Evolutionary conservation across 2,888 invertebrate species (phyloP), one percentile per base, ranked within the genome.

Genomic region (Graphium colonna): DNA sequence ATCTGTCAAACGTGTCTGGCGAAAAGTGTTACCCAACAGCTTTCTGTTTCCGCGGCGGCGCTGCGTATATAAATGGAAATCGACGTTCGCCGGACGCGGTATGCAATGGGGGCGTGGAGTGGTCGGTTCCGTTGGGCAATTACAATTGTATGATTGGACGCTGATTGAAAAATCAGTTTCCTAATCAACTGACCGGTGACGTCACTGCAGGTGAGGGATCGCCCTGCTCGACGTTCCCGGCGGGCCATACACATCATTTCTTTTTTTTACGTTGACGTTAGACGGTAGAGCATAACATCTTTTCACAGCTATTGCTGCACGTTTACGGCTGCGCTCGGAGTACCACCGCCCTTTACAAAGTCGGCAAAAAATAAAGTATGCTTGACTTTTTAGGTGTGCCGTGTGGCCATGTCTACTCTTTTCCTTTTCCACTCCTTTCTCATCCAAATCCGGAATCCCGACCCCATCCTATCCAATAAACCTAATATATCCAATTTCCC

Each of bases 111-210:
- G 64, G 67, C 67, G 69, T 71, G 80, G 78, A 88, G 88, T 88
- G 85, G 80, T 56, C 72, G 64, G 79, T 87, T 88, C 88, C 88
- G 84, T 72, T 61, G 55, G 60, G 60, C 82, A 85, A 85, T 86
- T 80, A 82, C 86, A 88, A 87, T 87, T 86, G 83, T 73, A 70
- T 83, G 79, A 86, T 84, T 86, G 83, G 62, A 68, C 80, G 70
- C 76, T 85, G 85, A 87, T 87, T 87, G 86, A 71, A 77, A 81
- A 69, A 82, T 79, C 75, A 63, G 77, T 76, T 88, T 88, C 87
- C 87, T 88, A 84, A 88, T 87, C 77, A 87, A 82, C 64, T 48
- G 59, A 54, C 51, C 54, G 49, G 63, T 71, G 69, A 68, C 71
- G 72, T 68, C 57, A 59, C 59, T 17, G 21, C 49, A 54, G 49